Base-by-base conservation (phyloP, 2,113 vertebrate genomes). In the Tylochromis polylepis region DNA sequence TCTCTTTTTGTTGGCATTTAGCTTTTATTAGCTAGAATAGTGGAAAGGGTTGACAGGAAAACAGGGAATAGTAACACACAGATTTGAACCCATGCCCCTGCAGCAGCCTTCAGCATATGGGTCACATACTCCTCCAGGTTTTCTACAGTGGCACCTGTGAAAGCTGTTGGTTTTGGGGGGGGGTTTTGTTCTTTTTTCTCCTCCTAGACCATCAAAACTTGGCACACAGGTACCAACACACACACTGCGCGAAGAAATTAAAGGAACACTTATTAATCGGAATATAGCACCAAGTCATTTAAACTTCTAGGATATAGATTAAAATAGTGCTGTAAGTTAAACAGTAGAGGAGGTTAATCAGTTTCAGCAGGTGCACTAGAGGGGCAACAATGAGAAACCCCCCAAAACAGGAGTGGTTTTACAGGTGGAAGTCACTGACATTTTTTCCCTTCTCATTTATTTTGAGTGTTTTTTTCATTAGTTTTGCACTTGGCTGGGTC, bases 81-180 rank as follows among this genome's bases (percentile, higher is more conserved):
- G 36, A 70, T 70, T 70, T 24, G 65, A 70, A 70, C 20, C 38
- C 65, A 16, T 70, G 38, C 65, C n/a, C 65, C 38, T 16, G 5
- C 36, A 70, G 65, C 12, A 24, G n/a, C 65, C 65, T 24, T 43
- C 34, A 3, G 36, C 62, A 41, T 12, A 62, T 62, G 18, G 10
- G 59, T 67, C n/a, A 70, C 65, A n/a, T 24, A 16, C 36, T 24
- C 65, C 65, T 70, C 65, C 65, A 43, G n/a, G 38, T 70, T 24
- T 43, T 24, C 22, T 70, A 24, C 14, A 70, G 65, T 24, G 0
- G n/a, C 36, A 67, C 62, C 36, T 41, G 36, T 41, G 62, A 67
- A 67, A 67, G 41, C 12, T 15, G 62, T 41, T 41, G 62, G 20
- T 5, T 20, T 62, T 34, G 1, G 8, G 16, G 4, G 0, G 0